Percentiles rank a stretch among this genome's conserved stretches.
Conservation (phyloP, 1,140 invertebrate species). For the Whitmania pigra region DNA sequence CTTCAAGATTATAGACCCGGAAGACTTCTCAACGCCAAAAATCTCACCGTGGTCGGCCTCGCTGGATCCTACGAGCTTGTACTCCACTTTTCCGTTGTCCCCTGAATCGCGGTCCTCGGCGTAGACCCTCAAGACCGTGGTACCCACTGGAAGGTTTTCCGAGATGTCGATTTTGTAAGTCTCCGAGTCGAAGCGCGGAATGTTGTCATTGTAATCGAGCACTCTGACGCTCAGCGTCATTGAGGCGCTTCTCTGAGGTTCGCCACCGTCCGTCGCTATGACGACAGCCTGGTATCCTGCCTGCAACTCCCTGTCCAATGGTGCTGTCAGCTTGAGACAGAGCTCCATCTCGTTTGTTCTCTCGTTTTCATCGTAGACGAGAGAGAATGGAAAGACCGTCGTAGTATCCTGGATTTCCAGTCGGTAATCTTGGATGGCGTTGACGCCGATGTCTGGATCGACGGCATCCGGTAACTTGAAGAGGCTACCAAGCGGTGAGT, state of each 20-base stretch:
- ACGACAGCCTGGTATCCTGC: slow-evolving; percentile 20
- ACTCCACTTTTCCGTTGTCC: slow-evolving; percentile 54
- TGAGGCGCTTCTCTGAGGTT: slow-evolving; percentile 14
- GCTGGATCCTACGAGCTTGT: slow-evolving; percentile 53
- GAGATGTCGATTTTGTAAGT: slow-evolving; percentile 18
- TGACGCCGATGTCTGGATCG: slow-evolving; percentile 2
- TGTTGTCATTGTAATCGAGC: slow-evolving; percentile 24
- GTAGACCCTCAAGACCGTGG: slow-evolving; percentile 54
- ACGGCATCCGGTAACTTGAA: slow-evolving; percentile 1
- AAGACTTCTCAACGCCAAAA: slow-evolving; percentile 15
- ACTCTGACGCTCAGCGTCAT: slow-evolving; percentile 20
- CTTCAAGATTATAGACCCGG: slow-evolving; percentile 10
- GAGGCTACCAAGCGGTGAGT: not conserved
- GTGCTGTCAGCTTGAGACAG: slow-evolving; percentile 15
- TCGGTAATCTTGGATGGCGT: not conserved
- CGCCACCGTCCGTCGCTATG: slow-evolving; percentile 22
- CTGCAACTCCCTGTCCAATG: slow-evolving; percentile 19
- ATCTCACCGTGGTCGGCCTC: not conserved
- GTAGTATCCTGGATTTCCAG: not conserved
- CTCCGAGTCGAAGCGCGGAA: slow-evolving; percentile 16
- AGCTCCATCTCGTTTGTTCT: slow-evolving; percentile 15
- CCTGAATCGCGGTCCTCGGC: slow-evolving; percentile 57
- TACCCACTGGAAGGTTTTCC: slow-evolving; percentile 20
- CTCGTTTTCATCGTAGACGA: not conserved
- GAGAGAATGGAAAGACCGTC: slow-evolving; percentile 6